Base-by-base conservation (phyloP, 1,140 invertebrate genomes). In the Frieseomelitta varia region DNA sequence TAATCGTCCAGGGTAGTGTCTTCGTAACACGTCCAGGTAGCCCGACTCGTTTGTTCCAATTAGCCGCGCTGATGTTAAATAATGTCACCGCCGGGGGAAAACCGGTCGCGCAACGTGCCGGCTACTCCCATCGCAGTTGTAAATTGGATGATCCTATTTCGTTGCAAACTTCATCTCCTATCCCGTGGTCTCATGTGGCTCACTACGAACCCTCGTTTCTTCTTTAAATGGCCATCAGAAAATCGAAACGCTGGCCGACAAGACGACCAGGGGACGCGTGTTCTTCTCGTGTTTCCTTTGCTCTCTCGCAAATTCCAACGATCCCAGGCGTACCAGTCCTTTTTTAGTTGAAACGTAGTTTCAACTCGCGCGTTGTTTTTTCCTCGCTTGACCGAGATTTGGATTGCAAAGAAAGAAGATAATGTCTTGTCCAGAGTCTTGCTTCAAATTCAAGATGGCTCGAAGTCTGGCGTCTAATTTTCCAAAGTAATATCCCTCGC, bases 21-120 rank as follows among this genome's bases (percentile, higher is more conserved):
- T 83, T 86, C 53, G 73, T 71, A 76, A 75, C 73, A 14, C 39
- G 51, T 72, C 81, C 69, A 78, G 74, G 81, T 84, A 67, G 53
- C 67, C 51, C 39, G 27, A 58, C 34, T 65, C 85, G 81, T 86
- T 86, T 80, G 76, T 86, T 75, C 81, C 82, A 86, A 86, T 86
- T 86, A 86, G 72, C 65, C 72, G 24, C 30, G 15, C 63, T 86
- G 83, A 86, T 74, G 77, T 86, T 86, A 86, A 86, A 84, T 86
- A 86, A 86, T 86, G 77, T 53, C 81, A 78, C 74, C 15, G 63
- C 63, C 24, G 10, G 56, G 19, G 84, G 53, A 21, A 55, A 58
- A 56, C 68, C 61, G 30, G n/a, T 47, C 53, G 47, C 27, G 17
- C 58, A 58, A 56, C 47, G 30, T 39, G n/a, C 69, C 53, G 1